Base-by-base conservation (phyloP, 1,140 invertebrate species). In the Bathynomus jamesi region DNA sequence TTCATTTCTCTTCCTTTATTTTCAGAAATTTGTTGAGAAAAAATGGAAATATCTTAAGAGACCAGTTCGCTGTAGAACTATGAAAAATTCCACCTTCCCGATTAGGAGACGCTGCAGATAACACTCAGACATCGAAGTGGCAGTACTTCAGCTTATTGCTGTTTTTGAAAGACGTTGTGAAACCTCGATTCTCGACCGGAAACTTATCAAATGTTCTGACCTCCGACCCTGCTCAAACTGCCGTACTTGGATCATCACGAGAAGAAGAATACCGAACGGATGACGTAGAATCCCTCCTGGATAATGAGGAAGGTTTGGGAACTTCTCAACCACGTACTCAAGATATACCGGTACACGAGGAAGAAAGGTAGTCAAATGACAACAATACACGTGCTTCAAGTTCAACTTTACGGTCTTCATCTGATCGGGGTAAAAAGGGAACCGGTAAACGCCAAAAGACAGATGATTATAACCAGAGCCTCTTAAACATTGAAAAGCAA, bases 1-100 rank as follows among this genome's bases (percentile, higher is more conserved):
- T 63, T 60, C 60, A 28, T 30, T 62, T n/a, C 63, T 53, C 64
- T 40, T 61, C 24, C n/a, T 69, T 61, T 69, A 68, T 62, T 62
- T 61, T 32, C 46, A 62, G 30, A 73, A 40, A 40, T 11, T 30
- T 28, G 28, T 62, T 13, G 63, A 32, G 28, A 73, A 69, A 64
- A 73, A 73, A 69, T 72, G 66, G 71, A 67, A 73, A 62, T 69
- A 73, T 69, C n/a, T 61, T 73, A 24, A 5, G 66, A 63, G 66
- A 73, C 65, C 71, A 73, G 17, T 69, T 72, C 63, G 53, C 66
- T 5, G 60, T 40, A 8, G 71, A 70, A 29, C 53, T 73, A 31
- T 25, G 65, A 24, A 73, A 70, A 70, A 31, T 32, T 46, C 28
- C 65, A 60, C 46, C 71, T n/a, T 17, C 65, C 32, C 60, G 66